Percentiles rank a stretch among this genome's conserved stretches.
phyloP scores from a whole-genome alignment of 2,888 invertebrate species.

The Drosophila diplacantha region DNA sequence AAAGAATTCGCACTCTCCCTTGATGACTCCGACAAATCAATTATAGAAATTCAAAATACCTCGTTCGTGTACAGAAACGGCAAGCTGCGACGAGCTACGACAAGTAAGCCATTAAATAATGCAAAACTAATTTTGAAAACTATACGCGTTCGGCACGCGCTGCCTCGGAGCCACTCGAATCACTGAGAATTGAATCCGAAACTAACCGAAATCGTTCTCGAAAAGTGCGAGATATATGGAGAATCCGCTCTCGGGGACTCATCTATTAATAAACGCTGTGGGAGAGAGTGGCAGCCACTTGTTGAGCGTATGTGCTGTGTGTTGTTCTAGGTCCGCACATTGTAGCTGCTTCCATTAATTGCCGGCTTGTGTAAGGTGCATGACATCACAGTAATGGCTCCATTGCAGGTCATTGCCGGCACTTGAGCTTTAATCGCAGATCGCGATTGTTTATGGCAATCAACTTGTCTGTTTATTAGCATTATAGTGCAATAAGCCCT shows the following conservation, averaged over 20 bases:
- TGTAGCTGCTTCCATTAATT: slow-evolving; percentile 17
- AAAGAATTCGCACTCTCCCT: slow-evolving; percentile 9
- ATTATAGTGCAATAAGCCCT: neutral
- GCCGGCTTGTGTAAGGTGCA: slow-evolving; percentile 20
- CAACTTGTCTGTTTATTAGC: neutral
- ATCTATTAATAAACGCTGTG: slow-evolving; percentile 24
- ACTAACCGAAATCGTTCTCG: slow-evolving; percentile 9
- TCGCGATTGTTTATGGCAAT: neutral
- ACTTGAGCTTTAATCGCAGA: neutral
- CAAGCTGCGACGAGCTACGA: neutral
- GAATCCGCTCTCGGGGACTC: slow-evolving; percentile 4
- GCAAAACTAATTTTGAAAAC: slow-evolving; percentile 34
- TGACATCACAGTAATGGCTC: slow-evolving; percentile 6
- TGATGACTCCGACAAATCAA: slow-evolving; percentile 23
- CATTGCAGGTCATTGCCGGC: neutral
- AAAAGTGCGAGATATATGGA: slow-evolving; percentile 2
- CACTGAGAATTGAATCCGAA: slow-evolving; percentile 34
- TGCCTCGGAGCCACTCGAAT: slow-evolving; percentile 30
- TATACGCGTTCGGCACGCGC: slow-evolving; percentile 41
- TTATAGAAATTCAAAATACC: slow-evolving; percentile 35
- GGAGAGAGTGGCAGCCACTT: slow-evolving; percentile 19
- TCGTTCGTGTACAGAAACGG: slow-evolving; percentile 20
- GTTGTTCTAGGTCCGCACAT: slow-evolving; percentile 27
- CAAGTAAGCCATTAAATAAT: slow-evolving; percentile 21
- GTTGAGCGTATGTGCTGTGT: slow-evolving; percentile 9